Conservation (phyloP, 2,797 vertebrate genomes). For the Coregonus suidteri region DNA sequence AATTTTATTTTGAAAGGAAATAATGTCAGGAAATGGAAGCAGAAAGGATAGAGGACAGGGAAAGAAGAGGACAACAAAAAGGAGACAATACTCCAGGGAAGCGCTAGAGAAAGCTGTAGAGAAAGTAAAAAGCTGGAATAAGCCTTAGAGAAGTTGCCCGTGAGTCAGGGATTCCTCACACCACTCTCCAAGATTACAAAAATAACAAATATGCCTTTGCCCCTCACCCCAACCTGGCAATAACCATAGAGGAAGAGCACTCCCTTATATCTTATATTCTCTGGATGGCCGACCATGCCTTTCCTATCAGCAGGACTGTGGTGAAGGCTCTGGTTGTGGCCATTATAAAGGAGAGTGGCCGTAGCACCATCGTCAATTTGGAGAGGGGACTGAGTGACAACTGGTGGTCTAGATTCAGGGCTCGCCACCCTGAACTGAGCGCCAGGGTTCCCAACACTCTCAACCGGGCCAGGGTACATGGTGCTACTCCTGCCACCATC, state of each 20-base stretch:
- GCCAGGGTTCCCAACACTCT: background rate
- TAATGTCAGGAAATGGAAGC: no score
- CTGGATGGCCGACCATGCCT: conserved; percentile 9
- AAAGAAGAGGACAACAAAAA: no score
- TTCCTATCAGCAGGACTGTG: background rate
- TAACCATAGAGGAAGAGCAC: conserved; percentile 1
- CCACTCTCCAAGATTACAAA: conserved; percentile 4
- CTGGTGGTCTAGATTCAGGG: conserved; percentile 12
- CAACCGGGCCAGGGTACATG: background rate
- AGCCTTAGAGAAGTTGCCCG: conserved; percentile 6
- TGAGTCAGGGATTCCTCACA: conserved; percentile 19
- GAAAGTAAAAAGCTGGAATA: background rate
- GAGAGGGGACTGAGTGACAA: conserved; percentile 4
- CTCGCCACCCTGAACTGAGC: background rate
- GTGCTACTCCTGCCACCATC: background rate
- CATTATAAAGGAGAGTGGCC: background rate
- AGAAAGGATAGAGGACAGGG: no score
- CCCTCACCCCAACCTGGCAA: conserved; percentile 9
- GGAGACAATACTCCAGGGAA: background rate
- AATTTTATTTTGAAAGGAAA: no score
- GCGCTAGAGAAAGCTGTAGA: background rate
- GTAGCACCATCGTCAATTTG: background rate
- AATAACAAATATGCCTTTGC: conserved; percentile 4
- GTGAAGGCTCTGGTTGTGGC: background rate
- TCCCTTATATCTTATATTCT: background rate